phyloP scores from a whole-genome alignment of 2,888 invertebrate species.

The Acanthosepion pharaonis region DNA sequence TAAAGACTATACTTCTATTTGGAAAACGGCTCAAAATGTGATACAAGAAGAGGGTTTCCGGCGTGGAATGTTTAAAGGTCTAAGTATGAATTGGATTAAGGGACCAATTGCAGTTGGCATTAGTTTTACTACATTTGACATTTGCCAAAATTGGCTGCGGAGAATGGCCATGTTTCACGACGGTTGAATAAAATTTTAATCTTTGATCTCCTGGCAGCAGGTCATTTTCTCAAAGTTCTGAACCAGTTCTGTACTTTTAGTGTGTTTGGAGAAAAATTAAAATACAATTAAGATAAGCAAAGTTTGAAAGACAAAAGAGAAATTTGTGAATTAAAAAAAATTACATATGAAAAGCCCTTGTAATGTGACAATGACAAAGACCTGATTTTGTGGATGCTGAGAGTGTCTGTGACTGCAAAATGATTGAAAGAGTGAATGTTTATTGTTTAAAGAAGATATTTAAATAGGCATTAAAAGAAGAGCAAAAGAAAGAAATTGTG shows the following conservation, averaged over 20 bases:
- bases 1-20: conserved; percentile 80
- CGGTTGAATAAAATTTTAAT: conserved; percentile 35
- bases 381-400: neutral
- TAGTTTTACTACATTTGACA: conserved; percentile 95
- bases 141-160: conserved; percentile 67
- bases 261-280: neutral
- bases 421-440: neutral
- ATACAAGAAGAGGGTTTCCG: conserved; percentile 85
- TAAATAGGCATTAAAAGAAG: neutral
- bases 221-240: neutral
- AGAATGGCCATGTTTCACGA: conserved; percentile 63
- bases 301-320: neutral
- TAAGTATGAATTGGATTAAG: conserved; percentile 99
- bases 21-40: conserved; percentile 79
- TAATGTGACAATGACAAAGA: neutral
- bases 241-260: neutral
- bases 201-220: neutral
- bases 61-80: conserved; percentile 95
- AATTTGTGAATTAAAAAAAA: neutral
- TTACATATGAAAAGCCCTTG: neutral
- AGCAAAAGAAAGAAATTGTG: neutral
- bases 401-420: neutral
- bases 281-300: neutral
- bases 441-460: neutral
- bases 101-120: conserved; percentile 85